phyloP scores from a whole-genome alignment of 1,140 invertebrate species.

The Homalodisca vitripennis region DNA sequence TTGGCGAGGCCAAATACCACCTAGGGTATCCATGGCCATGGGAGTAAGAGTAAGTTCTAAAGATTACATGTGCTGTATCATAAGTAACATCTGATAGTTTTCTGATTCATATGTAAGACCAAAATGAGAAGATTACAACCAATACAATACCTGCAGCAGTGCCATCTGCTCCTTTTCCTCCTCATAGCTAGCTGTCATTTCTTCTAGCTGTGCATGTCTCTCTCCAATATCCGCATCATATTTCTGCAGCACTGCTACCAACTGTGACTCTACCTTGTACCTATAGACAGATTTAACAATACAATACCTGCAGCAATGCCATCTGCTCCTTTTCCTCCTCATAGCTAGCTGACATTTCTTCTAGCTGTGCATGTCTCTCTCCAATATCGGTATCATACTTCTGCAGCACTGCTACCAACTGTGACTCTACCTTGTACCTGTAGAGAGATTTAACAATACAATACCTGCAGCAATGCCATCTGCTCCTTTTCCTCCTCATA shows the following conservation, averaged over 20 bases:
- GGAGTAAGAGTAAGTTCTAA: too few relatives aligned
- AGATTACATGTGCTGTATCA: too few relatives aligned
- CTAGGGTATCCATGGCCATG: too few relatives aligned
- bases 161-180: conserved; percentile 48
- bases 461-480: conserved; percentile 50
- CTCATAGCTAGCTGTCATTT: conserved; percentile 50
- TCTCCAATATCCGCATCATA: conserved; percentile 53
- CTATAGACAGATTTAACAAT: too few relatives aligned
- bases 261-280: conserved; percentile 52
- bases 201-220: conserved; percentile 51
- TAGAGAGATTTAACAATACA: too few relatives aligned
- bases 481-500: conserved; percentile 49
- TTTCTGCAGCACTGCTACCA: conserved; percentile 51
- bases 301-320: conserved; percentile 48
- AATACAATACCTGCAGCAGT: conserved; percentile 47
- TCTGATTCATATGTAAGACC: too few relatives aligned
- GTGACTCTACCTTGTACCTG: conserved; percentile 52
- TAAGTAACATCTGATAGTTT: too few relatives aligned
- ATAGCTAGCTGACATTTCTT: conserved; percentile 50
- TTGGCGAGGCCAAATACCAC: too few relatives aligned
- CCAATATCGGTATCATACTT: conserved; percentile 53
- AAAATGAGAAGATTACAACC: too few relatives aligned
- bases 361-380: conserved; percentile 50
- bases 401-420: conserved; percentile 50
- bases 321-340: conserved; percentile 49